Percentiles rank a stretch among this genome's conserved stretches.
Conservation (phyloP, 37 sponge, comb jelly and placozoan genomes). For the Geodia barretti region DNA sequence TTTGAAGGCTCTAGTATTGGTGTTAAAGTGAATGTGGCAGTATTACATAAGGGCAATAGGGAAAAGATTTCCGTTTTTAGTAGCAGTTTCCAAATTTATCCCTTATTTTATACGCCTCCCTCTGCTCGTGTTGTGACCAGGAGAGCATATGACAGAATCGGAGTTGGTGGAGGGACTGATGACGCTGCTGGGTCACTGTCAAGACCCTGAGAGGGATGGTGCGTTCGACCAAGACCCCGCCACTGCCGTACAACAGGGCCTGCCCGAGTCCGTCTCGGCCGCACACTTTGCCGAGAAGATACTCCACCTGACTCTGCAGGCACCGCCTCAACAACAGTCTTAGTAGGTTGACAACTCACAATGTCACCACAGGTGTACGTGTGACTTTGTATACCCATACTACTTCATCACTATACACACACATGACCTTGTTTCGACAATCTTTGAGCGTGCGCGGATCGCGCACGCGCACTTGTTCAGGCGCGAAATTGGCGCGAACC, state of each 20-base stretch:
- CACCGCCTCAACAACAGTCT: too few species aligned
- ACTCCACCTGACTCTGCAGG: slow-evolving; percentile 48
- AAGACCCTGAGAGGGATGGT: slow-evolving; percentile 64
- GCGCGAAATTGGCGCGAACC: too few species aligned
- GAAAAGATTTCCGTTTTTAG: too few species aligned
- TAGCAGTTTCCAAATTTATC: slow-evolving; percentile 10
- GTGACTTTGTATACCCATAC: neutral
- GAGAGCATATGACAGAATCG: slow-evolving; percentile 90
- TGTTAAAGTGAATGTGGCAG: too few species aligned
- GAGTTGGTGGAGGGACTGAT: slow-evolving; percentile 92
- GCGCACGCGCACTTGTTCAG: too few species aligned
- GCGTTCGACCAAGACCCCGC: slow-evolving; percentile 39
- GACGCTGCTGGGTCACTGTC: slow-evolving; percentile 72
- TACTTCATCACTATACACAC: too few species aligned
- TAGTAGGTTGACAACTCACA: neutral
- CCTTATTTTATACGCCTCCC: neutral
- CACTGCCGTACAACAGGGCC: slow-evolving; percentile 22
- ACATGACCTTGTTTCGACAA: too few species aligned
- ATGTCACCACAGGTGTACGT: neutral
- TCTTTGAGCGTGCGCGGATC: too few species aligned
- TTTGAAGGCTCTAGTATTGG: too few species aligned
- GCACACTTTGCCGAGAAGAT: slow-evolving; percentile 74
- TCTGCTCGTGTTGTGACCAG: slow-evolving; percentile 31
- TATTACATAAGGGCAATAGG: too few species aligned
- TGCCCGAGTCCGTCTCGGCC: slow-evolving; percentile 73